phyloP scores from a whole-genome alignment of 2,113 vertebrate genomes.

The Oncorhynchus clarkii region DNA sequence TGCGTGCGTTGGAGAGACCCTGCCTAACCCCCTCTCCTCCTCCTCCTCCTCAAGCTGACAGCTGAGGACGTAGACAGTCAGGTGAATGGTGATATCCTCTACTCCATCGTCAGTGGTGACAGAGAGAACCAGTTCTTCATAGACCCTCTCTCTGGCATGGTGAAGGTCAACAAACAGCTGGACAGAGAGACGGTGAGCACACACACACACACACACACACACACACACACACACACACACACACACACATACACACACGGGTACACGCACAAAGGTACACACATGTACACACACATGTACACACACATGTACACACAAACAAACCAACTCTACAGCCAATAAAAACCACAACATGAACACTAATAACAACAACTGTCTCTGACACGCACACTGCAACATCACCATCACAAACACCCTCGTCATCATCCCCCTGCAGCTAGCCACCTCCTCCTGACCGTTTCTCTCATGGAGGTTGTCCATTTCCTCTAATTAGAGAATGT shows the following conservation, averaged over 20 bases:
- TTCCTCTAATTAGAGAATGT: neutral
- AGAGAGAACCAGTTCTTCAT: constrained; percentile 87
- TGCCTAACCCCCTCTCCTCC: constrained; percentile 10
- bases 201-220: constrained; percentile 2
- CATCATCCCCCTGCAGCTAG: neutral
- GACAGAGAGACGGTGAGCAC: constrained; percentile 90
- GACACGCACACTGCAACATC: no score
- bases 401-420: neutral
- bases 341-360: no score
- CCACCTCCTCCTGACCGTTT: neutral
- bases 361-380: no score
- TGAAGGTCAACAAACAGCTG: constrained; percentile 93
- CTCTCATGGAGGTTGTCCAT: constrained; percentile 7
- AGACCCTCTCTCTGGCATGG: constrained; percentile 83
- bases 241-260: neutral
- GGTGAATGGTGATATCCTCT: constrained; percentile 84
- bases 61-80: constrained; percentile 93
- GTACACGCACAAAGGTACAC: no score
- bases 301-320: neutral
- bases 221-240: neutral
- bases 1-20: neutral
- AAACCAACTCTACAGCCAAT: no score
- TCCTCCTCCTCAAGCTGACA: constrained; percentile 76
- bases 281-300: no score
- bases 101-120: constrained; percentile 90